Base-by-base conservation (phyloP, 2,888 invertebrate species). In the Pterostichus niger region DNA sequence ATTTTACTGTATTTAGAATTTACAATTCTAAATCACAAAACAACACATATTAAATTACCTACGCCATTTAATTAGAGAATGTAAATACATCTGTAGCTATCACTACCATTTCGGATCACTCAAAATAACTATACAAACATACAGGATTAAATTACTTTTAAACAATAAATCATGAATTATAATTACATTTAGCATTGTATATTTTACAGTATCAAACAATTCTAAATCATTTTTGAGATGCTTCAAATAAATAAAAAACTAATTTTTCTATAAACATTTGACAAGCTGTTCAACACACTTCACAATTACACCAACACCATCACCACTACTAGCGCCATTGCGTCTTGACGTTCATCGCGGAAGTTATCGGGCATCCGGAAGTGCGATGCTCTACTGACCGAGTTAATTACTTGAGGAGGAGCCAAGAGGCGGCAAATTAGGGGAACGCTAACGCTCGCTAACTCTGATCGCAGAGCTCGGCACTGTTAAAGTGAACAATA, bases 381-480 rank as follows among this genome's bases (percentile, higher is more conserved):
- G 84, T 85, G 85, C 85, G 85, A 86, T 88, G 88, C 87, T 88
- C 88, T 86, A 88, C 86, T 88, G 87, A 88, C 88, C 88, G 88
- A 88, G 85, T 88, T 88, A 88, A 88, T 88, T 88, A 88, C 86
- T 84, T 86, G 77, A 84, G 84, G 85, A 84, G 81, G 79, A 83
- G 83, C 80, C 79, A 82, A 80, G 83, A 79, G 71, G 86, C 40
- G 64, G 83, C 84, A 86, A 87, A 87, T 87, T 87, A 86, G 88
- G 88, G 88, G 87, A 87, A 86, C 85, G 84, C 86, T 87, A 87
- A 87, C 87, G 88, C 40, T 86, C 24, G 24, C 24, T 87, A 86
- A 86, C 85, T 85, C 84, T 6, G 84, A 83, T 84, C 78, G 75
- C 86, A 2, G 49, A 49, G 10, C 49, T 6, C n/a, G 40, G 40